phyloP scores from a whole-genome alignment of 2,888 invertebrate genomes.

The Drosophila tripunctata region DNA sequence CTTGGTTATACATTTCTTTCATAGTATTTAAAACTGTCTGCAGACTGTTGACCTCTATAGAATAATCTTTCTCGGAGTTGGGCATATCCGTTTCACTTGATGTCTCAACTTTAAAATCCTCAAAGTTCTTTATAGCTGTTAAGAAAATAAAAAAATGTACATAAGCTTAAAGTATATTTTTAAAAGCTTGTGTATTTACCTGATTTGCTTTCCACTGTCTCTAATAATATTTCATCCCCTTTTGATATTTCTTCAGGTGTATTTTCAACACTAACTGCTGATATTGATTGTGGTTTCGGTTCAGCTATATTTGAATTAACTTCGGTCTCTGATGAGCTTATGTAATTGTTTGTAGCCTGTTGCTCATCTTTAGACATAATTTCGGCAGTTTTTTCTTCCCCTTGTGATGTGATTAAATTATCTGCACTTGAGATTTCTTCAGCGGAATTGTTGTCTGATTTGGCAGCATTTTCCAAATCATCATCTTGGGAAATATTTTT shows the following conservation, averaged over 20 bases:
- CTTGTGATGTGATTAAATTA: not conserved
- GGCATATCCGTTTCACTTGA: not conserved
- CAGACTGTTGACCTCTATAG: conserved; percentile 29
- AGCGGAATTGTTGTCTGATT: not conserved
- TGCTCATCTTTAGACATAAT: not conserved
- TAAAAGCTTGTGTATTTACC: not conserved
- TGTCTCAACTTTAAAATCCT: not conserved
- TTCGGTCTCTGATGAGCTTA: not conserved
- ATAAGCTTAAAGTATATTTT: not conserved
- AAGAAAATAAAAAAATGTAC: not conserved
- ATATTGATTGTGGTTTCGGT: not conserved
- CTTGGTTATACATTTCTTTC: conserved; percentile 1
- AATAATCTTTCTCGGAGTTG: conserved; percentile 2
- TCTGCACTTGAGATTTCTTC: not conserved
- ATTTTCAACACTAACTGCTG: not conserved
- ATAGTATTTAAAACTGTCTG: conserved; percentile 16
- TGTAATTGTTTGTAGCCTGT: not conserved
- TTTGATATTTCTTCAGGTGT: not conserved
- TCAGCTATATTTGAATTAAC: not conserved
- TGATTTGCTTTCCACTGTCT: not conserved
- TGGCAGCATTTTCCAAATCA: too few relatives aligned
- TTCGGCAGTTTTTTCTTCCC: too few relatives aligned
- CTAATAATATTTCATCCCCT: not conserved
- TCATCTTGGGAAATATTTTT: too few relatives aligned
- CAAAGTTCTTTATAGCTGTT: not conserved